Percentiles rank a stretch among this genome's conserved stretches.
Evolutionary conservation across 2,888 invertebrate genomes (phyloP).

Genomic region (Caenorhabditis japonica): DNA sequence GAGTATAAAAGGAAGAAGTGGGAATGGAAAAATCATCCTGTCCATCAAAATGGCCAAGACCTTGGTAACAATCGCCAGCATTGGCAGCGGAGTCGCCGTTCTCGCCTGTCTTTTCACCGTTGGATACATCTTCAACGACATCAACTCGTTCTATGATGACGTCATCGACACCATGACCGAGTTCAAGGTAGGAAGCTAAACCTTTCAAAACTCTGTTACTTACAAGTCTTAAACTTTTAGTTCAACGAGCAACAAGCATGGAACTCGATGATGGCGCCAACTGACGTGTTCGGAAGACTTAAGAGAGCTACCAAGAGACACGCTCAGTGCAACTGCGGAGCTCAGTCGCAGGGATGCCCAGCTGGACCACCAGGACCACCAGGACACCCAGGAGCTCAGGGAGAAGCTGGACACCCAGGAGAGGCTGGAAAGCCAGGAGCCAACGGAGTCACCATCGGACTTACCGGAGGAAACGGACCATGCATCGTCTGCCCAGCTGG

Average conservation of each 20-base stretch:
- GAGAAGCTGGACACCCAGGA: constrained; percentile 57
- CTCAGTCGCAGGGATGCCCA: constrained; percentile 51
- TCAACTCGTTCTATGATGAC: constrained; percentile 63
- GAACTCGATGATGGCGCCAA: constrained; percentile 52
- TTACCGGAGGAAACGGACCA: constrained; percentile 55
- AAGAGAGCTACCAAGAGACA: constrained; percentile 53
- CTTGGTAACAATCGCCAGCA: constrained; percentile 53
- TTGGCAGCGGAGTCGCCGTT: constrained; percentile 56
- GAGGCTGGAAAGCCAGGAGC: constrained; percentile 50
- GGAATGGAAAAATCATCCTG: constrained; percentile 4
- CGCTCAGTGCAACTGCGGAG: constrained; percentile 62
- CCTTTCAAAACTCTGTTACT: neutral
- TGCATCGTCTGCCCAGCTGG: constrained; percentile 54
- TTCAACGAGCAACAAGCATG: constrained; percentile 58
- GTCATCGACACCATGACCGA: constrained; percentile 59
- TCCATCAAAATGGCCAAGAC: constrained; percentile 47
- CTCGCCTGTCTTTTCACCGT: constrained; percentile 54
- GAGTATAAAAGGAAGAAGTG: neutral
- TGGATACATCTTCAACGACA: constrained; percentile 62
- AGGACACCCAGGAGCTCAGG: constrained; percentile 59
- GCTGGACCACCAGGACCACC: constrained; percentile 62
- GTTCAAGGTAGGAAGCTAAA: constrained; percentile 45
- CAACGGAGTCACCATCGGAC: constrained; percentile 61
- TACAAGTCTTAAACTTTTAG: constrained; percentile 10
- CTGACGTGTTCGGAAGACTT: constrained; percentile 55